Percentiles rank a stretch among this genome's conserved stretches.
Conservation (phyloP, 2,888 invertebrate genomes). For the Amphimallon solstitiale region DNA sequence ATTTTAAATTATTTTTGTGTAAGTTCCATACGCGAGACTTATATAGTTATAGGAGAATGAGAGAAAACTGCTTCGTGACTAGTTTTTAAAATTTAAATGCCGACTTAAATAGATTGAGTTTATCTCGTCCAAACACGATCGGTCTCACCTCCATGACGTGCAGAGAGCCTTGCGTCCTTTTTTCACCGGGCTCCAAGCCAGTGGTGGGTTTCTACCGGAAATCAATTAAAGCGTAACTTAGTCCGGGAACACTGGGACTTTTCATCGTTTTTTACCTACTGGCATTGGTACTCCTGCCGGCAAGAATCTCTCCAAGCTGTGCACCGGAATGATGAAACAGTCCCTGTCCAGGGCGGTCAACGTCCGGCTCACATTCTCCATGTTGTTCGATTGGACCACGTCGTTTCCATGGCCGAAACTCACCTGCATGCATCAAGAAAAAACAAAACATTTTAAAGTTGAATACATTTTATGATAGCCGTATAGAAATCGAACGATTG, state of each 20-base stretch:
- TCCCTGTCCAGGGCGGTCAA: constrained; percentile 86
- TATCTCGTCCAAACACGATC: too few relatives aligned
- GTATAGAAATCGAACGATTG: too few relatives aligned
- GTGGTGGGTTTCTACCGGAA: constrained; percentile 56
- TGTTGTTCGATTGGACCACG: constrained; percentile 47
- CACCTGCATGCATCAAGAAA: constrained; percentile 49
- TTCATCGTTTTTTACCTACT: constrained; percentile 55
- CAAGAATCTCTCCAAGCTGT: constrained; percentile 86
- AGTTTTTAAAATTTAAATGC: too few relatives aligned
- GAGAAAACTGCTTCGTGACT: too few relatives aligned
- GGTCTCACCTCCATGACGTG: constrained; percentile 59
- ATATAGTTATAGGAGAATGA: too few relatives aligned
- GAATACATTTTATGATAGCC: too few relatives aligned
- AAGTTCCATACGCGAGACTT: too few relatives aligned
- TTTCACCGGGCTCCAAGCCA: constrained; percentile 53
- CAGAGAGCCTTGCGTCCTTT: constrained; percentile 56
- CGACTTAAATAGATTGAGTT: too few relatives aligned
- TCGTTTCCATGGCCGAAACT: constrained; percentile 58
- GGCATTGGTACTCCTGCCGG: constrained; percentile 89
- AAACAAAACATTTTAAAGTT: neutral
- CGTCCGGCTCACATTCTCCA: constrained; percentile 66
- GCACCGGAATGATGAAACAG: constrained; percentile 93
- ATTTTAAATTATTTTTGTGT: too few relatives aligned
- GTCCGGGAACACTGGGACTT: constrained; percentile 14
- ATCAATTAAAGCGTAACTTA: constrained; percentile 7